These are phyloP conservation scores for Tyria jacobaeae DNA, from an alignment of 2,888 invertebrate species.

Conservation along the genomic window DNA sequence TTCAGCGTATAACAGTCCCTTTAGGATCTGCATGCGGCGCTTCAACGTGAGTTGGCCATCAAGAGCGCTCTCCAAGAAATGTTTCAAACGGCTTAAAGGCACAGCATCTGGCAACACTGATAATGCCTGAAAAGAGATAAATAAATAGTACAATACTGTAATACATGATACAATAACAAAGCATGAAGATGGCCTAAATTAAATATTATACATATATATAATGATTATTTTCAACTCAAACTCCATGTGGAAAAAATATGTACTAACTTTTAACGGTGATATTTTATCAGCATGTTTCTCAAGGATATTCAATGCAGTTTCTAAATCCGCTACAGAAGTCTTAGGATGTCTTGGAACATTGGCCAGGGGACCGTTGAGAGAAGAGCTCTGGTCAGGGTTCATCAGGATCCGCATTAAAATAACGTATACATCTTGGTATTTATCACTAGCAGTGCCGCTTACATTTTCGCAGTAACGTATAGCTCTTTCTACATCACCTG, in stretches of 20 bases:
- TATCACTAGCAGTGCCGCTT: constrained; percentile 76
- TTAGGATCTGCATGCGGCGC: constrained; percentile 92
- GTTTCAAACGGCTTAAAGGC: constrained; percentile 91
- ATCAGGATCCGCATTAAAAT: constrained; percentile 86
- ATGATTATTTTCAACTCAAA: too few species aligned
- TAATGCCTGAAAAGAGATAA: constrained; percentile 83
- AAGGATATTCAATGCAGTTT: constrained; percentile 92
- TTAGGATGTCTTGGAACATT: constrained; percentile 85
- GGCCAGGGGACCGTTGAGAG: constrained; percentile 78
- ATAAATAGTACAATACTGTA: too few species aligned
- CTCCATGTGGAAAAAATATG: not conserved
- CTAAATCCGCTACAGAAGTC: constrained; percentile 90
- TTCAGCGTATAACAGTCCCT: constrained; percentile 94
- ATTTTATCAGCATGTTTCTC: constrained; percentile 95
- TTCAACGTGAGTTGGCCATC: constrained; percentile 91
- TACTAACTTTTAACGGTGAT: constrained; percentile 90
- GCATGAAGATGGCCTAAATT: too few species aligned
- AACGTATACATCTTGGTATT: constrained; percentile 87
- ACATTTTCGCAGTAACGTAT: constrained; percentile 94
- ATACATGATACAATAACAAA: not conserved
- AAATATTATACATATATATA: too few species aligned
- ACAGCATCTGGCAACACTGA: constrained; percentile 93
- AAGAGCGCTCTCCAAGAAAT: constrained; percentile 92
- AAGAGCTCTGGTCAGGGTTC: constrained; percentile 68
- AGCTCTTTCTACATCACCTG: constrained; percentile 93